Evolutionary conservation across 2,797 vertebrate species (phyloP).

Genomic region (Remorina albescens): DNA sequence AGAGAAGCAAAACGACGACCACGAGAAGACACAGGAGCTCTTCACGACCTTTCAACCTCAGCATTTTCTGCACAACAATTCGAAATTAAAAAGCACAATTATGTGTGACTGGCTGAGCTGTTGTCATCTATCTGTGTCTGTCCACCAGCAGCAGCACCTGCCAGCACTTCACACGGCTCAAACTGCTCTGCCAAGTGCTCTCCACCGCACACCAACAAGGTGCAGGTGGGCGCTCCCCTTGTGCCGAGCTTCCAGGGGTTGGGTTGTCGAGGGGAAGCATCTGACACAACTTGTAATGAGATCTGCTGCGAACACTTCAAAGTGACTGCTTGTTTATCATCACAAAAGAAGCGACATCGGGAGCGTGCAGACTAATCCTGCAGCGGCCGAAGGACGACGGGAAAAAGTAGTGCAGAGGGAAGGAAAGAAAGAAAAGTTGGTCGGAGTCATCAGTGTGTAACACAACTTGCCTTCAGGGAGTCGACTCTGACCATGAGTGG

Average conservation of each 20-base stretch:
- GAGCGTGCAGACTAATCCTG: conserved; percentile 31
- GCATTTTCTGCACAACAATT: background rate
- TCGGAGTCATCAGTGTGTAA: conserved; percentile 11
- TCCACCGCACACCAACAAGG: conserved; percentile 36
- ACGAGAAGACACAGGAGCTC: background rate
- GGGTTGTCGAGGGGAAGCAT: conserved; percentile 36
- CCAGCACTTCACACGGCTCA: conserved; percentile 61
- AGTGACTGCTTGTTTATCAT: conserved; percentile 46
- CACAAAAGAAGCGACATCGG: conserved; percentile 27
- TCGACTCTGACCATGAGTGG: conserved; percentile 11
- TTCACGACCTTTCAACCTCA: background rate
- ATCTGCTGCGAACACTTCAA: conserved; percentile 46
- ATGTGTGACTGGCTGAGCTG: conserved; percentile 6
- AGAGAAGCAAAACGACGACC: background rate
- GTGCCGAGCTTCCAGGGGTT: conserved; percentile 35
- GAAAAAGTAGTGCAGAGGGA: background rate
- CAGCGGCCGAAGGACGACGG: conserved; percentile 6
- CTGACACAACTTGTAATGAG: conserved; percentile 63
- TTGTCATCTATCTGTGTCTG: background rate
- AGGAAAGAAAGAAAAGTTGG: background rate
- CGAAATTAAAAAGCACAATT: conserved; percentile 14
- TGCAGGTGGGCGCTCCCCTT: conserved; percentile 9
- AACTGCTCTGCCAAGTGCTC: conserved; percentile 40
- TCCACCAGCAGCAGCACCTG: conserved; percentile 54
- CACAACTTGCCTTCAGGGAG: conserved; percentile 27